Evolutionary conservation across 2,113 vertebrate species (phyloP).

Genomic region (Myotis brandtii): DNA sequence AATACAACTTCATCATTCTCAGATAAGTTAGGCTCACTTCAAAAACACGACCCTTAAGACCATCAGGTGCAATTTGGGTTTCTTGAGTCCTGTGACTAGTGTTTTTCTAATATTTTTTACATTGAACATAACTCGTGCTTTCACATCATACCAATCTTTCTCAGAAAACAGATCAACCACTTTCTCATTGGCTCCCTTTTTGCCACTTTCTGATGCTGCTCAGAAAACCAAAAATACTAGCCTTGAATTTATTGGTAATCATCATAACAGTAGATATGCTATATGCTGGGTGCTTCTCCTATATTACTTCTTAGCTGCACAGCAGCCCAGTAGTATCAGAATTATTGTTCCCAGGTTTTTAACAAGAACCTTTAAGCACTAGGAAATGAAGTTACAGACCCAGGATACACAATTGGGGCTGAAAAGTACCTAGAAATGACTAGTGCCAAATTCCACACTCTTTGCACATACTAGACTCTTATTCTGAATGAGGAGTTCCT

Average conservation of each 20-base stretch:
- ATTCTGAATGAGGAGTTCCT: neutral
- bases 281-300: neutral
- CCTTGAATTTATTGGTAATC: neutral
- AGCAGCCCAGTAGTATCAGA: accelerated
- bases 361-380: neutral
- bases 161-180: neutral
- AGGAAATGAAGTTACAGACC: neutral
- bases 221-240: neutral
- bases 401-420: neutral
- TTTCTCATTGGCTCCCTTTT: neutral
- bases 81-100: neutral
- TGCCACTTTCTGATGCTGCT: neutral
- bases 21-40: no score
- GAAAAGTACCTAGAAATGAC: neutral
- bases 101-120: neutral
- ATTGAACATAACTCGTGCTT: neutral
- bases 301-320: neutral
- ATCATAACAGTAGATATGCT: accelerated
- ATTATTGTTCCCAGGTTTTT: neutral
- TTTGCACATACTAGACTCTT: neutral
- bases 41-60: neutral
- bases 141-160: neutral
- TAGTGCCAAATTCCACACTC: no score
- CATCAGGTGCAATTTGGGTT: neutral
- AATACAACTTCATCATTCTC: no score